Evolutionary conservation across 2,888 invertebrate species (phyloP), one percentile per base, ranked within the genome.

Genomic region (Ypsolopha scabrella): DNA sequence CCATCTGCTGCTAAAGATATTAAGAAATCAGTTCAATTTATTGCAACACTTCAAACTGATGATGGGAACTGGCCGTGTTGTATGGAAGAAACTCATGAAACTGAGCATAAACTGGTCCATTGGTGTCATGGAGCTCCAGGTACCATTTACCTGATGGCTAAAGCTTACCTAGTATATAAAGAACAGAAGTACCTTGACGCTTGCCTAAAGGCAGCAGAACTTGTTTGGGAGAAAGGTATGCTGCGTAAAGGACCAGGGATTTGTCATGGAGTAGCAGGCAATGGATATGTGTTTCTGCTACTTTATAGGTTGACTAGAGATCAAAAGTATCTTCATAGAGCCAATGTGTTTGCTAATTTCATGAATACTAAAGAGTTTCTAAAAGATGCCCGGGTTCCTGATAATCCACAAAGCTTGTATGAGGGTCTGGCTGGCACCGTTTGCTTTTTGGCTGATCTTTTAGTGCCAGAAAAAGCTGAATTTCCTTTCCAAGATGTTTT

Each of bases 81-180:
- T 6, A 86, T 92, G 68, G 94, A 92, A 60, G 93, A 95, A 69
- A 76, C 92, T 50, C 79, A 87, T 6, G 64, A 80, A 39, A 72
- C 71, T 43, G 88, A 88, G 3, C 91, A 94, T 53, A 92, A 94
- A 55, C 77, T 96, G 9, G 89, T 96, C 0, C 96, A 96, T 67
- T 96, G 96, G 96, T 96, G 96, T 70, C 96, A 96, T 69, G 96
- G 96, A 0, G 94, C 94, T 8, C 92, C 94, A 7, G 96, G 96
- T 0, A 89, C 91, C 0, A 83, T 95, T 7, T 96, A 95, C 66
- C 71, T 95, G 38, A 89, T 96, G 86, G 94, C 94, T 1, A 93
- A 92, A 72, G 94, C 96, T 0, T 95, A 92, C 69, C 70, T 91
- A 36, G 75, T 91, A 1, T 96, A 91, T 80, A 89, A 91, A 55